phyloP scores from a whole-genome alignment of 2,888 invertebrate species.

The Hypolimnas misippus region DNA sequence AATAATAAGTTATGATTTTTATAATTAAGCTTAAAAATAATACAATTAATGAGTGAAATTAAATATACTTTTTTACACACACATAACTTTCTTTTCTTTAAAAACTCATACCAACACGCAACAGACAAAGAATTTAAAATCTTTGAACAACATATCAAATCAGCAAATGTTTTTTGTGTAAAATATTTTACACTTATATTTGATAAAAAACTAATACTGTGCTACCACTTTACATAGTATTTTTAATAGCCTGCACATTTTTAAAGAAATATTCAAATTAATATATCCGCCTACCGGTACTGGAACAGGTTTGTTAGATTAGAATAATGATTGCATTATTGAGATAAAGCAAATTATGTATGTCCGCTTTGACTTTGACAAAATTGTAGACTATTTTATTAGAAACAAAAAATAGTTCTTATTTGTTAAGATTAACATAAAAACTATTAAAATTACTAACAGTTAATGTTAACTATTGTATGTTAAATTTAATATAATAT shows the following conservation, averaged over 20 bases:
- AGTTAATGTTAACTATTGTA: no score
- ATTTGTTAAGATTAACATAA: neutral
- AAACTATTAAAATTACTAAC: no score
- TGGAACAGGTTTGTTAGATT: conserved; percentile 2
- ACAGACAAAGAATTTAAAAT: neutral
- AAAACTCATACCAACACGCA: neutral
- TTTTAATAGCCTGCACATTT: neutral
- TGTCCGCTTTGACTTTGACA: neutral
- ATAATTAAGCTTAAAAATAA: neutral
- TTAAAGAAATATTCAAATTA: conserved; percentile 10
- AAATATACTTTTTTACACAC: neutral
- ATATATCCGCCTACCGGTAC: conserved; percentile 3
- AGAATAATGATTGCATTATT: conserved; percentile 7
- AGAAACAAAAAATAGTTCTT: neutral
- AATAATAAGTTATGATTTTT: conserved; percentile 5
- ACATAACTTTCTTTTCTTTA: neutral
- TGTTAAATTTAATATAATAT: no score
- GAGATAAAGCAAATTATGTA: neutral
- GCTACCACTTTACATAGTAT: neutral
- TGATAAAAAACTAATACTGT: neutral
- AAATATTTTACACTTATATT: no score
- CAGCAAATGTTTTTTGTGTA: no score
- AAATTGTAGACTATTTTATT: neutral
- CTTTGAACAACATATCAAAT: no score
- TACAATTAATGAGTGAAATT: neutral